Base-by-base conservation (phyloP, 2,113 vertebrate species). In the Ptilorrhoa leucosticta region DNA sequence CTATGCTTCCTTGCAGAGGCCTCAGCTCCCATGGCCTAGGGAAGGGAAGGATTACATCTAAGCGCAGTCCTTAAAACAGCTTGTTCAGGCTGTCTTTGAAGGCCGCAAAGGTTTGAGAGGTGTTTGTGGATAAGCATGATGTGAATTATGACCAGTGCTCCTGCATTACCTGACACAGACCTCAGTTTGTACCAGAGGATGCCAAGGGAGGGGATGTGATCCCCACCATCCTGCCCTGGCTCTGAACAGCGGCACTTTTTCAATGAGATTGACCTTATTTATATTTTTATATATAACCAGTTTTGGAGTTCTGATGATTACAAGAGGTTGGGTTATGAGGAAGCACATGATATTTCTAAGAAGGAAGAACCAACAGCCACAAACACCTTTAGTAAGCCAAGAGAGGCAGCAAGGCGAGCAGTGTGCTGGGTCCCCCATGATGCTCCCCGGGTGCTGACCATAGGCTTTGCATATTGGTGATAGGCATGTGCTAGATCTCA, bases 121-220 rank as follows among this genome's bases (percentile, higher is more conserved):
- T 21, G 19, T 37, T 60, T 1, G 1, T 0, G 4, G 45, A 47
- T 35, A 40, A 83, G 22, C 0, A 1, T 10, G 35, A 75, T 33
- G 56, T 13, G 35, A 39, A 33, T 27, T 35, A 50, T 45, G 21
- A 24, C 42, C 61, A 35, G 30, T 1, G 1, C 23, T 82, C 50
- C 66, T 39, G 44, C n/a, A 28, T 15, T 48, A 65, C 37, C 50
- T 13, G 14, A 45, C 8, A 24, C 4, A 72, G 40, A 72, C 7
- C 27, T 78, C 0, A 2, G 11, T 70, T 71, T 79, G 69, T 35
- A 31, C 30, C 56, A 40, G 64, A 70, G 30, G 44, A 68, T 8
- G 15, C 30, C 26, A 56, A 51, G 4, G n/a, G 18, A 79, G 3
- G 6, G 28, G 22, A 57, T 37, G 28, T 3, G 10, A 64, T 21